Evolutionary conservation across 2,888 invertebrate genomes (phyloP).

Genomic region (Trichopria drosophilae): DNA sequence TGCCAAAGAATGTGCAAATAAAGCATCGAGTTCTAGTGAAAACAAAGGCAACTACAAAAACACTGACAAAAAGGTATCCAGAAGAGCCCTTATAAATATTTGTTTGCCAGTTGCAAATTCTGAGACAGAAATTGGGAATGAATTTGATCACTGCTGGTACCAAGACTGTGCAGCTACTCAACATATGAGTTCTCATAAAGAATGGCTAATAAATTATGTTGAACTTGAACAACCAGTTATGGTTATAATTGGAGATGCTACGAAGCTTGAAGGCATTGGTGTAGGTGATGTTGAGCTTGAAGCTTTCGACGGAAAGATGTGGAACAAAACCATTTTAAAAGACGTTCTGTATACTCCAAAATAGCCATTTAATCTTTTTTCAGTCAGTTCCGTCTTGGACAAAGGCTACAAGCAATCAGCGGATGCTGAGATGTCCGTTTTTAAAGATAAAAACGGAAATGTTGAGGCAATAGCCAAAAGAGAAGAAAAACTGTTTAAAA

Average conservation of each 20-base stretch:
- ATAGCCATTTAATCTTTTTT: conserved; percentile 39
- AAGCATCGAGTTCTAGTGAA: neutral
- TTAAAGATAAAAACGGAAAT: conserved; percentile 29
- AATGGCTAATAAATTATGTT: conserved; percentile 36
- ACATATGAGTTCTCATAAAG: conserved; percentile 39
- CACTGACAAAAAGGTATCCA: neutral
- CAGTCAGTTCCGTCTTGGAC: conserved; percentile 38
- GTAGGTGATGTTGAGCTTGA: conserved; percentile 38
- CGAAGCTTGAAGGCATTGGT: conserved; percentile 39
- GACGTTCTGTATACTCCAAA: conserved; percentile 33
- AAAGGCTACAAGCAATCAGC: conserved; percentile 39
- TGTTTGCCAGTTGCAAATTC: conserved; percentile 27
- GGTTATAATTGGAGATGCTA: conserved; percentile 35
- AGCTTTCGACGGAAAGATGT: conserved; percentile 38
- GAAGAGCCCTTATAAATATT: conserved; percentile 19
- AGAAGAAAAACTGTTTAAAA: conserved; percentile 32
- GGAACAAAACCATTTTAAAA: conserved; percentile 33
- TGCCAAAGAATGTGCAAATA: conserved; percentile 13
- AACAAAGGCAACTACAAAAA: neutral
- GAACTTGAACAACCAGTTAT: conserved; percentile 27
- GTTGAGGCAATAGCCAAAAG: conserved; percentile 32
- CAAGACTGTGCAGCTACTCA: conserved; percentile 44
- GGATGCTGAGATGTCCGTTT: conserved; percentile 32
- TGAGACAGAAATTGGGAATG: conserved; percentile 13
- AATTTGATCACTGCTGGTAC: conserved; percentile 37